Evolutionary conservation across 1,140 invertebrate genomes (phyloP), one percentile per base, ranked within the genome.

Genomic region (Drosophila fuyamai): DNA sequence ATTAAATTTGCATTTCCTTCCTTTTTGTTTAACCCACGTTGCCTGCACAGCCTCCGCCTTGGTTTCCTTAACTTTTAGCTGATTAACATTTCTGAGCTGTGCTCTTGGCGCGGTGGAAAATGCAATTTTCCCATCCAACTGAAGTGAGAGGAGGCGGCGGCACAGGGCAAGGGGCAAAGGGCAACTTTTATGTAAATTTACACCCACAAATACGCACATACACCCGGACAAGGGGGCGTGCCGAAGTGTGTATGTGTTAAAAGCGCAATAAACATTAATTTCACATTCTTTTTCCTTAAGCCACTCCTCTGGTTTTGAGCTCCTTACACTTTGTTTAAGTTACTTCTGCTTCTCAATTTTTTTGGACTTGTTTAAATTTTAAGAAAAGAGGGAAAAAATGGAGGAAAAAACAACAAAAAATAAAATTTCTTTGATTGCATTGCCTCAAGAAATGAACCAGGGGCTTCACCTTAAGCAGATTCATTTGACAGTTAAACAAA

Each of bases 191-290:
- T 88, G 82, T 82, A 86, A 86, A 88, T 88, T 79, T 88, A 79
- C 83, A 83, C 60, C 63, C 36, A 40, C 40, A 79, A 14, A 54
- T 14, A 53, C 14, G 54, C n/a, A 66, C 35, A 58, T 40, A 35
- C 36, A 47, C 46, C 48, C 56, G 66, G 43, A 36, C 65, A 44
- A 18, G 57, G 47, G 54, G 54, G 54, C 46, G 65, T 80, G 72
- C 50, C 72, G 72, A 89, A 74, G 80, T 89, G 83, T 88, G 57
- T 84, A 89, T 88, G 85, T 84, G 84, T 80, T 89, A 89, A 89
- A 78, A 84, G 84, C 77, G 81, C 85, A 84, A 90, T 89, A 81
- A 84, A 89, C 85, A 89, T 84, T 89, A 89, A 89, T 89, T 89
- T 89, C 80, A 54, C 65, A 63, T 84, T 71, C 74, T 58, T 59